Evolutionary conservation across 1,140 invertebrate genomes (phyloP).

Genomic region (Maconellicoccus hirsutus): DNA sequence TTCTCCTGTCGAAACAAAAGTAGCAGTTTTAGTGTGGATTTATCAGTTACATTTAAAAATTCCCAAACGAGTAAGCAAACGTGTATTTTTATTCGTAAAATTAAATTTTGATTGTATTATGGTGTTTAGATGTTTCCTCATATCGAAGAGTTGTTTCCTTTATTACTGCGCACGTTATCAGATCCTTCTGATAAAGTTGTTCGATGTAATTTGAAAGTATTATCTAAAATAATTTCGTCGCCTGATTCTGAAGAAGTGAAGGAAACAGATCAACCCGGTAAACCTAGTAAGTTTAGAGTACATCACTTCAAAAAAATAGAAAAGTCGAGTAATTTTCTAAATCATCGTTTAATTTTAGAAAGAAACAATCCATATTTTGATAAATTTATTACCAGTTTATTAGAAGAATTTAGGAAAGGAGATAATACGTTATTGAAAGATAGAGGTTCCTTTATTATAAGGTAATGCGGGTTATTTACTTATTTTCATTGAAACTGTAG

Average conservation of each 20-base stretch:
- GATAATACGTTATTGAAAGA: conserved; percentile 81
- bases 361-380: conserved; percentile 57
- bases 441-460: conserved; percentile 86
- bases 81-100: background rate
- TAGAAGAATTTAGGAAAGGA: conserved; percentile 65
- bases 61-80: conserved; percentile 51
- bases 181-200: conserved; percentile 91
- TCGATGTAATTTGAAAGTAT: conserved; percentile 73
- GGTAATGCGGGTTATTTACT: conserved; percentile 41
- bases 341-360: background rate
- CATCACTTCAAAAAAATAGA: no score
- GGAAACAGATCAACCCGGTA: no score
- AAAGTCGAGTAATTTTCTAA: no score
- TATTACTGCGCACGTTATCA: conserved; percentile 67
- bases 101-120: conserved; percentile 22
- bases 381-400: conserved; percentile 74
- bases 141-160: conserved; percentile 74
- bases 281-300: no score
- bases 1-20: conserved; percentile 82
- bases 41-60: conserved; percentile 71
- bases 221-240: conserved; percentile 74
- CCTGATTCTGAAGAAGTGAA: conserved; percentile 29
- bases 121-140: conserved; percentile 65
- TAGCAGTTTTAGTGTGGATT: conserved; percentile 88
- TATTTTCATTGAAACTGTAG: background rate